Evolutionary conservation across 2,113 vertebrate genomes (phyloP).

Genomic region (Plecotus auritus): DNA sequence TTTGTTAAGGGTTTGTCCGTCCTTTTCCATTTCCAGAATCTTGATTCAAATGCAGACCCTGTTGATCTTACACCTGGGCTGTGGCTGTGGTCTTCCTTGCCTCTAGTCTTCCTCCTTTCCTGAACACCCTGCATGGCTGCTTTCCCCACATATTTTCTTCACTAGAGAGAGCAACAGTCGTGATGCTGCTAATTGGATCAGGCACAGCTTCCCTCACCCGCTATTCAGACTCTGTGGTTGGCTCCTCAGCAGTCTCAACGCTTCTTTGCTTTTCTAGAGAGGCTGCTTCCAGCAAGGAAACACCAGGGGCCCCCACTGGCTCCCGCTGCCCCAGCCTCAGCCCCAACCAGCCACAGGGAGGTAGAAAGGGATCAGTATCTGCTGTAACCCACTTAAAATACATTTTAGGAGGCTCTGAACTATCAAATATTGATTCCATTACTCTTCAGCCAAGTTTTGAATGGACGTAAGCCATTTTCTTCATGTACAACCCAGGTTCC

Average conservation of each 20-base stretch:
- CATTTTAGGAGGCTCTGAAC: background rate
- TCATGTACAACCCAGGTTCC: background rate
- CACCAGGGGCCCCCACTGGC: accelerated
- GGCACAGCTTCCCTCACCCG: background rate
- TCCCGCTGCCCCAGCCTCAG: accelerated
- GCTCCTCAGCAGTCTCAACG: background rate
- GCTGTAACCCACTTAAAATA: background rate
- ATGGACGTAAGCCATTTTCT: background rate
- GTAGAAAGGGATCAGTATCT: background rate
- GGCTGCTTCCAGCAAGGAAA: background rate
- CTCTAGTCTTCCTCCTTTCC: background rate
- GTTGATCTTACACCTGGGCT: background rate
- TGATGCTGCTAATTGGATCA: background rate
- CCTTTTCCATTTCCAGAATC: background rate
- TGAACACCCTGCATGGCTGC: background rate
- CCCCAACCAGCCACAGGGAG: background rate
- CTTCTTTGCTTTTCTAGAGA: background rate
- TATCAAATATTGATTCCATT: background rate
- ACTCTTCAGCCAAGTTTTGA: background rate
- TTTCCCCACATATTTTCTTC: background rate
- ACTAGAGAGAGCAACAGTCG: background rate
- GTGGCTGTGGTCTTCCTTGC: background rate
- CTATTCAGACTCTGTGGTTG: background rate
- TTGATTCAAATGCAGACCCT: background rate
- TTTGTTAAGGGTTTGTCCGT: conserved; percentile 18